phyloP scores from a whole-genome alignment of 2,888 invertebrate genomes.

The Troglohyphantes excavatus region DNA sequence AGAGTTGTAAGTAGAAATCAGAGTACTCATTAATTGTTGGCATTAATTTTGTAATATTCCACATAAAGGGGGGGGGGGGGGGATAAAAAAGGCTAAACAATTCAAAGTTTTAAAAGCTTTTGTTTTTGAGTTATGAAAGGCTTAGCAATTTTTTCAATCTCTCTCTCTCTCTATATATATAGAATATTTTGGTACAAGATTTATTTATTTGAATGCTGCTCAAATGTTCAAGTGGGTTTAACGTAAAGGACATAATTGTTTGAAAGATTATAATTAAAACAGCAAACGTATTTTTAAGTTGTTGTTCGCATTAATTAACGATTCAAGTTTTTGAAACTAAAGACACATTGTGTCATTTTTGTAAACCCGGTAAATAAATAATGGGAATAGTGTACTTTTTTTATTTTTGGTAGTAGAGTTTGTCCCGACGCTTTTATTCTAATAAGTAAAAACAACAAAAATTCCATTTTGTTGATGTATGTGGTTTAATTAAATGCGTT shows the following conservation, averaged over 20 bases:
- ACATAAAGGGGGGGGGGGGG: not conserved
- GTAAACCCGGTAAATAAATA: too few species aligned
- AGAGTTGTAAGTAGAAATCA: slow-evolving; percentile 55
- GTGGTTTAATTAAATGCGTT: not conserved
- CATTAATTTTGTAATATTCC: slow-evolving; percentile 60
- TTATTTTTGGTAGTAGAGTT: too few species aligned
- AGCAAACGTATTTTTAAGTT: slow-evolving; percentile 39
- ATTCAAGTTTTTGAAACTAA: slow-evolving; percentile 13
- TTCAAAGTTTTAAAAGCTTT: slow-evolving; percentile 59
- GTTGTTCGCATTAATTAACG: slow-evolving; percentile 41
- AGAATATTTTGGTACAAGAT: not conserved
- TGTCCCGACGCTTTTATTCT: too few species aligned
- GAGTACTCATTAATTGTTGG: slow-evolving; percentile 68
- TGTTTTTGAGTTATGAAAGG: slow-evolving; percentile 39
- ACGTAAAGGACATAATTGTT: slow-evolving; percentile 28
- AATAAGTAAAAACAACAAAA: too few species aligned
- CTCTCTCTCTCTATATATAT: not conserved
- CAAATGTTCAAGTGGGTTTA: not conserved
- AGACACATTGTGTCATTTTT: not conserved
- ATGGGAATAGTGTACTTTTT: too few species aligned
- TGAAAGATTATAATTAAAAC: slow-evolving; percentile 57
- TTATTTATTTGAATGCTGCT: not conserved
- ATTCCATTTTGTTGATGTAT: not conserved
- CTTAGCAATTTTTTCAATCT: not conserved
- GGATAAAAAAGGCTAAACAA: slow-evolving; percentile 4